Conservation (phyloP, 2,888 invertebrate species). For the Sturmia bella region DNA sequence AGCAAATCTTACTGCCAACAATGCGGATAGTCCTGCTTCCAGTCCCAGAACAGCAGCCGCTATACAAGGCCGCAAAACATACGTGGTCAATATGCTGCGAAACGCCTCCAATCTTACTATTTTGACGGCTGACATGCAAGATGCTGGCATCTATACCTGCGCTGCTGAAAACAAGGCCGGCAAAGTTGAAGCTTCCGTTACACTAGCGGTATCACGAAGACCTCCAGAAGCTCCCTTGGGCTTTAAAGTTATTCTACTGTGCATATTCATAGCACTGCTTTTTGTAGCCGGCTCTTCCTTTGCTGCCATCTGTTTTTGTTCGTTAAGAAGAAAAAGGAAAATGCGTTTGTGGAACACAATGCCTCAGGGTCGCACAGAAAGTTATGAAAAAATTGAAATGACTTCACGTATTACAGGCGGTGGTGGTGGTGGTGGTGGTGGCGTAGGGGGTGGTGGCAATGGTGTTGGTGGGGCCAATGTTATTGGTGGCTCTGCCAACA, state of each 20-base stretch:
- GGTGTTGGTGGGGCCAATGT: constrained; percentile 42
- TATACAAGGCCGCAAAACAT: constrained; percentile 84
- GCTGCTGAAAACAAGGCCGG: constrained; percentile 92
- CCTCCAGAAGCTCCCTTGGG: constrained; percentile 85
- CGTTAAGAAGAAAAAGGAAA: constrained; percentile 84
- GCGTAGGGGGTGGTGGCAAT: not conserved
- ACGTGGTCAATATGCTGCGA: constrained; percentile 86
- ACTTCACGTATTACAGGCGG: constrained; percentile 83
- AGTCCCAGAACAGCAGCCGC: constrained; percentile 80
- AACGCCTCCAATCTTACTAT: constrained; percentile 89
- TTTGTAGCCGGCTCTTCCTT: constrained; percentile 87
- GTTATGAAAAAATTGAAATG: constrained; percentile 91
- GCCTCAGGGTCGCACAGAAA: constrained; percentile 83
- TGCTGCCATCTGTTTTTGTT: constrained; percentile 85
- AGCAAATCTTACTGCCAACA: constrained; percentile 84
- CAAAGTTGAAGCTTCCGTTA: constrained; percentile 88
- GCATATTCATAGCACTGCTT: constrained; percentile 87
- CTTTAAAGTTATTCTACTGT: constrained; percentile 85
- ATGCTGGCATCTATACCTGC: constrained; percentile 89
- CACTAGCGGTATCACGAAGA: constrained; percentile 86
- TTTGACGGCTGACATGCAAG: constrained; percentile 87
- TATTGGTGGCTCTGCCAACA: constrained; percentile 57
- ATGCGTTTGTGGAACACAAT: constrained; percentile 82
- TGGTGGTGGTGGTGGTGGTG: constrained; percentile 37
- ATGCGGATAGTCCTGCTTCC: constrained; percentile 74